These are phyloP conservation scores for Eudemis profundana DNA, from an alignment of 2,888 invertebrate genomes.

Conservation along the genomic window DNA sequence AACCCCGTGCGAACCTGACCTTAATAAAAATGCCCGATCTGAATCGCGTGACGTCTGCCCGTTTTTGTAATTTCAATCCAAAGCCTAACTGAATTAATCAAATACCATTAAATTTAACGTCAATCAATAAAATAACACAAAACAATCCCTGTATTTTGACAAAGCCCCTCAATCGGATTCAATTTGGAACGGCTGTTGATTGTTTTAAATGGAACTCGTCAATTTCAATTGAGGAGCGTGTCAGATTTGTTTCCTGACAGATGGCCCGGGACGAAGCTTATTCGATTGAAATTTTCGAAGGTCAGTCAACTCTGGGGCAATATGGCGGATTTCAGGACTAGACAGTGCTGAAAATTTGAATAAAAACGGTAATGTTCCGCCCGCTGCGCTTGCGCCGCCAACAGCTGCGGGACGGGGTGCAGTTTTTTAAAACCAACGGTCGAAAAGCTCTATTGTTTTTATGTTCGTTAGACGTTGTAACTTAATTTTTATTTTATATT, in stretches of 20 bases:
- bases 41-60: conserved; percentile 38
- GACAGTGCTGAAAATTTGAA: conserved; percentile 68
- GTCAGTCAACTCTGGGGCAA: conserved; percentile 37
- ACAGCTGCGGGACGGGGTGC: conserved; percentile 61
- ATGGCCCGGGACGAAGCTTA: conserved; percentile 64
- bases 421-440: conserved; percentile 47
- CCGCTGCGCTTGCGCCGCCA: conserved; percentile 64
- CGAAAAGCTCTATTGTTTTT: conserved; percentile 39
- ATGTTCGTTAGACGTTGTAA: conserved; percentile 15
- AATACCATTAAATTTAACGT: conserved; percentile 46
- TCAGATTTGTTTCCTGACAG: conserved; percentile 70
- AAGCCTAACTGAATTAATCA: conserved; percentile 35
- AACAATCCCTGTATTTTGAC: conserved; percentile 55
- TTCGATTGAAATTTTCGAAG: conserved; percentile 56
- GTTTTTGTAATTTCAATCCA: conserved; percentile 30
- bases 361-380: conserved; percentile 83
- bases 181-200: conserved; percentile 70
- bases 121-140: conserved; percentile 50
- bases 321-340: conserved; percentile 45
- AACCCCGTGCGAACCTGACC: conserved; percentile 75
- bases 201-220: conserved; percentile 83
- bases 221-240: conserved; percentile 77
- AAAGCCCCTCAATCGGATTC: conserved; percentile 69
- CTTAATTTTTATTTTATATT: background rate
- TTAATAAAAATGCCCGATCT: conserved; percentile 50